phyloP scores from a whole-genome alignment of 2,888 invertebrate species.

The Scelioninae gen. 2 region DNA sequence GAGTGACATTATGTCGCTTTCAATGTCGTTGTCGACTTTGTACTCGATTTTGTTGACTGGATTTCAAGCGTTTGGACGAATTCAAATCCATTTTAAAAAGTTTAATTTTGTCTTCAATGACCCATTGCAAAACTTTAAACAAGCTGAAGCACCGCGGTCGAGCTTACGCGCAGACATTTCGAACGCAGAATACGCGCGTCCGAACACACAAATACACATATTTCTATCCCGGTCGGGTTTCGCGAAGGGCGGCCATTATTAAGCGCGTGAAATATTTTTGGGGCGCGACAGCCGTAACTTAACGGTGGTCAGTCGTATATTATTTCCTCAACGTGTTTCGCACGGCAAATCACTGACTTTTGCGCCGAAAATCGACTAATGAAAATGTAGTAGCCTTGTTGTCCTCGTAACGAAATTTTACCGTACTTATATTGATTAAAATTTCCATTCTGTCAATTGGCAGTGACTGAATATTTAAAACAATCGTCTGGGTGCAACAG shows the following conservation, averaged over 20 bases:
- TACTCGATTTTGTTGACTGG: too few species aligned
- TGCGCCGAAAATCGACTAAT: slow-evolving; percentile 45
- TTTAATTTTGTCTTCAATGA: too few species aligned
- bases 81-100: too few species aligned
- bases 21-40: too few species aligned
- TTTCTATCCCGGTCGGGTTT: slow-evolving; percentile 56
- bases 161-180: slow-evolving; percentile 38
- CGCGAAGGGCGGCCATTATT: slow-evolving; percentile 65
- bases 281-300: slow-evolving; percentile 69
- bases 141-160: slow-evolving; percentile 26
- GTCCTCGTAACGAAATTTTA: slow-evolving; percentile 34
- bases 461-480: not conserved
- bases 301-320: slow-evolving; percentile 64
- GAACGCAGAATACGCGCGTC: slow-evolving; percentile 10
- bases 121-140: too few species aligned
- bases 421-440: slow-evolving; percentile 45
- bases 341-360: slow-evolving; percentile 54
- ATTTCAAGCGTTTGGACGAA: too few species aligned
- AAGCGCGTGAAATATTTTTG: slow-evolving; percentile 70
- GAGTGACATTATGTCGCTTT: too few species aligned
- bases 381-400: slow-evolving; percentile 51
- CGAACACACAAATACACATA: slow-evolving; percentile 44
- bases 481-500: too few species aligned
- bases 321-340: slow-evolving; percentile 54
- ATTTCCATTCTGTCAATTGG: slow-evolving; percentile 19